These are phyloP conservation scores for Cepaea hortensis DNA, from an alignment of 2,888 invertebrate species.

Conservation along the genomic window DNA sequence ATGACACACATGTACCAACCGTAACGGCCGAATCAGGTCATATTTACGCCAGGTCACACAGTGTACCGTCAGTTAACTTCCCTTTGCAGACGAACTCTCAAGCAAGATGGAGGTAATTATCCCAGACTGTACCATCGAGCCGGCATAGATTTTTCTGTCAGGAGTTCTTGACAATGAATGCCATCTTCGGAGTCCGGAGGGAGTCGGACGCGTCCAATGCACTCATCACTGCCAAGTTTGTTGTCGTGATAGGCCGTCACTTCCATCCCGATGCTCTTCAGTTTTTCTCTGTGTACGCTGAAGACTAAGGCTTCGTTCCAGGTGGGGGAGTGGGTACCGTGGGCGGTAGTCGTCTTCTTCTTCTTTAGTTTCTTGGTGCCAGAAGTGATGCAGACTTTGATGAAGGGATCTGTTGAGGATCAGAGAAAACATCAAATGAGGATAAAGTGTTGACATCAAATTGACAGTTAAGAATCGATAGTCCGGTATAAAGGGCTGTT, in stretches of 20 bases:
- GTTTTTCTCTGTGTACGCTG: constrained; percentile 80
- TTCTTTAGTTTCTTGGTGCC: constrained; percentile 88
- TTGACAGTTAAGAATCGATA: too few species aligned
- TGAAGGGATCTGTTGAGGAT: constrained; percentile 85
- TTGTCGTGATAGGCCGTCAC: constrained; percentile 82
- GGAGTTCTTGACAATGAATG: constrained; percentile 71
- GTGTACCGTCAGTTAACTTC: neutral
- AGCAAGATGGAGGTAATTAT: constrained; percentile 15
- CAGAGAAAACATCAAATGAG: neutral
- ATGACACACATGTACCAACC: too few species aligned
- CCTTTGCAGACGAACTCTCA: neutral
- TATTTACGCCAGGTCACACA: too few species aligned
- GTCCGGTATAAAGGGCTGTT: too few species aligned
- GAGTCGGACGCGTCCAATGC: constrained; percentile 79
- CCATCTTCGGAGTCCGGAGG: constrained; percentile 75
- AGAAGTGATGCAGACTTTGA: constrained; percentile 88
- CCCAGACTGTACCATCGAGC: constrained; percentile 71
- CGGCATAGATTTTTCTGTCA: constrained; percentile 63
- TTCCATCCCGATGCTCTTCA: constrained; percentile 80
- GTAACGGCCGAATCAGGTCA: too few species aligned
- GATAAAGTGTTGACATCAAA: neutral
- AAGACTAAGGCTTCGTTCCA: constrained; percentile 95
- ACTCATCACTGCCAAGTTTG: constrained; percentile 80
- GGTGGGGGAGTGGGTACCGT: constrained; percentile 86
- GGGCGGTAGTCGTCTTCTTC: constrained; percentile 89